phyloP scores from a whole-genome alignment of 2,113 vertebrate species.

The Sturnira hondurensis region DNA sequence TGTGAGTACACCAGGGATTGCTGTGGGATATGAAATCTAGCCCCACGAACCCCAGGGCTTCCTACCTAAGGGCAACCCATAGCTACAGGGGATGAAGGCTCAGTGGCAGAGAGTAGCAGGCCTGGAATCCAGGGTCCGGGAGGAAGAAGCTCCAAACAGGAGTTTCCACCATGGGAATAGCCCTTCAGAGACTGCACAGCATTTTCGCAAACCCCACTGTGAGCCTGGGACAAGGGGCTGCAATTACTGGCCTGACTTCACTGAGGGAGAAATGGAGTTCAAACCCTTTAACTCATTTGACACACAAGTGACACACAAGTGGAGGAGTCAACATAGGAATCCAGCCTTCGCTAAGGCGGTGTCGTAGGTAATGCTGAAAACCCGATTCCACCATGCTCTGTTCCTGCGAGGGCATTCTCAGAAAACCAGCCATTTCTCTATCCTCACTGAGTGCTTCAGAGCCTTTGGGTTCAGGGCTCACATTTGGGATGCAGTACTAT shows the following conservation, averaged over 20 bases:
- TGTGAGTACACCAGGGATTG: not conserved
- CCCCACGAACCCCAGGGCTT: not conserved
- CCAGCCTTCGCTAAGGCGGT: not conserved
- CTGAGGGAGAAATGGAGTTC: not conserved
- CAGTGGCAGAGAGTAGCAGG: not conserved
- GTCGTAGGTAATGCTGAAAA: too few relatives aligned
- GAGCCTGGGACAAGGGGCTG: not conserved
- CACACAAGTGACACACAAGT: not conserved
- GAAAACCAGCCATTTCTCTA: not conserved
- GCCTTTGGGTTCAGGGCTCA: not conserved
- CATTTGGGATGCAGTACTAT: not conserved
- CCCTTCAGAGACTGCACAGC: not conserved
- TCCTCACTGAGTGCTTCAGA: not conserved
- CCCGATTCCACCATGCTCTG: not conserved
- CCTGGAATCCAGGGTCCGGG: not conserved
- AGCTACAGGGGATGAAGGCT: too few relatives aligned
- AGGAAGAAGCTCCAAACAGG: not conserved
- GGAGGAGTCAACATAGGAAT: not conserved
- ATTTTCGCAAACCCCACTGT: not conserved
- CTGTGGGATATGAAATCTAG: not conserved
- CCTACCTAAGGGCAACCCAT: not conserved
- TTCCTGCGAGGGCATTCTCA: not conserved
- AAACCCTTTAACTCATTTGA: not conserved
- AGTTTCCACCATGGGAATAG: not conserved
- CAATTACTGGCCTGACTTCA: not conserved